Base-by-base conservation (phyloP, 2,888 invertebrate genomes). In the Philaethria dido region DNA sequence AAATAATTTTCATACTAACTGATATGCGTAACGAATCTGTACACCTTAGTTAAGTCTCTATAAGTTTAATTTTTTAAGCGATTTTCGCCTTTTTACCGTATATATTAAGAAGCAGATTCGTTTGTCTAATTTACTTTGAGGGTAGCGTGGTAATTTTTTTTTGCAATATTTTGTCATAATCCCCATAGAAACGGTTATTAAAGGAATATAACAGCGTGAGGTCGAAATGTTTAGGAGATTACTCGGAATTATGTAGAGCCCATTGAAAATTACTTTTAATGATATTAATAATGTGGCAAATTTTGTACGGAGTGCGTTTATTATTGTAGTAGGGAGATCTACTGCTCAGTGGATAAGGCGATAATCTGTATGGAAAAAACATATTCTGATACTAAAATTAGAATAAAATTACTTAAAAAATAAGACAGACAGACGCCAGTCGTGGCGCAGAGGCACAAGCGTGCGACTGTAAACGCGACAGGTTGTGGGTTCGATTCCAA, bases 161-260 rank as follows among this genome's bases (percentile, higher is more conserved):
- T 45, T 48, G 48, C 36, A 29, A 57, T 62, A 50, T 62, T 61
- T 60, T 61, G 65, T 61, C 22, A 55, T 69, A 69, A 69, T 62
- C 62, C 69, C 54, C 50, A 65, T 60, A 65, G 60, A 67, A 69
- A 52, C 52, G 60, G 68, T 54, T 69, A 64, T 69, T 66, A 68
- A 66, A 57, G 59, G 70, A 48, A 64, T 67, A 52, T 55, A 69
- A 57, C 72, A 69, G 73, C 68, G 61, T 69, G 74, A 65, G 74
- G 74, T 64, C 70, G 66, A 62, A 62, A 60, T 64, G 69, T 69
- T 71, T 65, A 62, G 68, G 48, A 63, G 73, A 74, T 74, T 73
- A 74, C 50, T 18, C 54, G 64, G 71, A 59, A 69, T 69, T 70
- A 71, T 57, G 52, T 29, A 33, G 55, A 71, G 64, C 66, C 63